phyloP scores from a whole-genome alignment of 2,888 invertebrate species.

The Macrostomum cliftonense region DNA sequence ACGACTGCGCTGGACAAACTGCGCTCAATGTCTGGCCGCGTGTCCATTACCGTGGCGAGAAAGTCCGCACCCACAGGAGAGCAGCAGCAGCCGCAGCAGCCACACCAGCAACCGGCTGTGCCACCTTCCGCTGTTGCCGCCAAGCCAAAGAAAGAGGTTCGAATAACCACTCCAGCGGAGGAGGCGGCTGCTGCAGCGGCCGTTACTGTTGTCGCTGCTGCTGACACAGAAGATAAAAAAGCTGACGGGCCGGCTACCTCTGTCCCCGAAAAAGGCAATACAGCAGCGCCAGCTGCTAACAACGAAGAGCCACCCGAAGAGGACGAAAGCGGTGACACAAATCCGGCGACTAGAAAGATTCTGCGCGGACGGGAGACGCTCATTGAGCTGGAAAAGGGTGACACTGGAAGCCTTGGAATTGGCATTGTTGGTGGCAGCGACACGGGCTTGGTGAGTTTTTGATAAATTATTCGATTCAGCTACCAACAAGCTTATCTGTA shows the following conservation, averaged over 20 bases:
- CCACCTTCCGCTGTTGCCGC: no score
- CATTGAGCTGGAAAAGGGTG: conserved; percentile 72
- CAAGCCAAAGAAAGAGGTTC: no score
- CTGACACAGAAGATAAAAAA: no score
- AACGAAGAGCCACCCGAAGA: no score
- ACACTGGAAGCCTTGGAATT: conserved; percentile 59
- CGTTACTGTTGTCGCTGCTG: no score
- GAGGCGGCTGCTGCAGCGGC: no score
- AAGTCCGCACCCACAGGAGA: not conserved
- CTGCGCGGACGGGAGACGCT: conserved; percentile 60
- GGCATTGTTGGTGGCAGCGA: conserved; percentile 79
- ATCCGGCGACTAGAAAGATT: conserved; percentile 49
- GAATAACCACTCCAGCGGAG: no score
- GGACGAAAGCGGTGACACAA: no score
- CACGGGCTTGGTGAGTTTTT: conserved; percentile 46
- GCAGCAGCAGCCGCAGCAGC: not conserved
- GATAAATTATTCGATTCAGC: not conserved
- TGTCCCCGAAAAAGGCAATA: no score
- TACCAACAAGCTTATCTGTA: no score
- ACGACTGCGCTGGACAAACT: conserved; percentile 7
- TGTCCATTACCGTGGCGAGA: not conserved
- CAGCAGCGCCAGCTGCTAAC: no score
- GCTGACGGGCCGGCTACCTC: no score
- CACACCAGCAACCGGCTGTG: not conserved
- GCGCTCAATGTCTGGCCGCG: not conserved